A percentile compares a stretch with the other conserved stretches of the same genome.
phyloP scores from a whole-genome alignment of 2,888 invertebrate genomes.

The Catocala nupta region DNA sequence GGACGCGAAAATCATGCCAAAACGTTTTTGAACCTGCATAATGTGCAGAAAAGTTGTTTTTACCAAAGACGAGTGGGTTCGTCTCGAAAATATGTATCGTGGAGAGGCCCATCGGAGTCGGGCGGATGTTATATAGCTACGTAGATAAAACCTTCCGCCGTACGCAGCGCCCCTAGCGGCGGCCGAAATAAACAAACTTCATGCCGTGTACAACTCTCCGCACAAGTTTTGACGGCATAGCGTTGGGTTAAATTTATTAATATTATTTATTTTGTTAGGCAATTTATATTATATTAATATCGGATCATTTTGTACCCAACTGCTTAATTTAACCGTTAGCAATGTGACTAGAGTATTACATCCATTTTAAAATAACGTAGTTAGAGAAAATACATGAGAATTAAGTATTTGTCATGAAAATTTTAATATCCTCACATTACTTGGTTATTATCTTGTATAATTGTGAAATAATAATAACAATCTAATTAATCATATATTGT shows the following conservation, averaged over 20 bases:
- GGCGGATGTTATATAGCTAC: slow-evolving; percentile 86
- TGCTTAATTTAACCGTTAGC: too few species aligned
- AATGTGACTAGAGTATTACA: too few species aligned
- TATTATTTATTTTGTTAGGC: slow-evolving; percentile 49
- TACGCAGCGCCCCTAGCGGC: slow-evolving; percentile 79
- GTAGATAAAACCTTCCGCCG: slow-evolving; percentile 88
- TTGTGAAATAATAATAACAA: too few species aligned
- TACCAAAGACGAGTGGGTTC: slow-evolving; percentile 78
- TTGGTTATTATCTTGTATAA: too few species aligned
- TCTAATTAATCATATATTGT: too few species aligned
- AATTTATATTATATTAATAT: slow-evolving; percentile 8
- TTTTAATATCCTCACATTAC: too few species aligned
- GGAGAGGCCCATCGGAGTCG: slow-evolving; percentile 80
- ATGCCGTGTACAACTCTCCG: slow-evolving; percentile 78
- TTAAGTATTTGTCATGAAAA: too few species aligned
- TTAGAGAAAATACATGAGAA: too few species aligned
- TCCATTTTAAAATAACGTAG: too few species aligned
- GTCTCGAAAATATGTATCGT: slow-evolving; percentile 80
- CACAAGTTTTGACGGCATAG: slow-evolving; percentile 64
- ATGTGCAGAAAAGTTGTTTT: slow-evolving; percentile 82
- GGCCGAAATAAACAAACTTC: slow-evolving; percentile 78
- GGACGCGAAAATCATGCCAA: slow-evolving; percentile 71
- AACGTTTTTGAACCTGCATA: slow-evolving; percentile 66
- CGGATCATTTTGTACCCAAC: neutral
- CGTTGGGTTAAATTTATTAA: slow-evolving; percentile 36